phyloP scores from a whole-genome alignment of 2,113 vertebrate species.

The Brevimyrus niger region DNA sequence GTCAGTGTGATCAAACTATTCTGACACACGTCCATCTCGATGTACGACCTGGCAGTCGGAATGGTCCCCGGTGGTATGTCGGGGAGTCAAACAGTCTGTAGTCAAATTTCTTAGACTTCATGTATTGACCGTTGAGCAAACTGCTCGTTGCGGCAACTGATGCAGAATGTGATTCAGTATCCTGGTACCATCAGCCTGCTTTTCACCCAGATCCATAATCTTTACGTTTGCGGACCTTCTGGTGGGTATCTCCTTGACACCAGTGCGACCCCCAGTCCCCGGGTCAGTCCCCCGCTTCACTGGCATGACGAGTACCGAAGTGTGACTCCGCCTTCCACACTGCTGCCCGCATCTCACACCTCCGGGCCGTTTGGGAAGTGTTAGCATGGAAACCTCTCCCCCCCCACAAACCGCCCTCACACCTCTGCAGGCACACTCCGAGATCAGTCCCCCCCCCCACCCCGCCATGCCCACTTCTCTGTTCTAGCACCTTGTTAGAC shows the following conservation, averaged over 20 bases:
- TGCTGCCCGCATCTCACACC: background rate
- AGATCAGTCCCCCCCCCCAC: background rate
- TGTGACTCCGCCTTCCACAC: background rate
- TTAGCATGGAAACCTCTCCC: background rate
- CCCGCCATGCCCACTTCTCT: background rate
- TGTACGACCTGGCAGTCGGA: background rate
- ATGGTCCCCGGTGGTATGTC: background rate
- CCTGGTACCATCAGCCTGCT: background rate
- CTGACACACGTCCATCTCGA: background rate
- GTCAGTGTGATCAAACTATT: background rate
- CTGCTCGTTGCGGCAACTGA: background rate
- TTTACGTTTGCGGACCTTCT: background rate
- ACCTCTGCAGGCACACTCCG: constrained; percentile 22
- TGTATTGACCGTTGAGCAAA: background rate
- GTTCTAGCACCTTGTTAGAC: constrained; percentile 18
- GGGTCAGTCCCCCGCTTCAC: background rate
- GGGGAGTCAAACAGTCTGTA: background rate
- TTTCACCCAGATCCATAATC: background rate
- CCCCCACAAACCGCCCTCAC: constrained; percentile 15
- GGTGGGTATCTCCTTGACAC: background rate
- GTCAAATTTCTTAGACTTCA: background rate
- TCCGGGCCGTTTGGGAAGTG: background rate
- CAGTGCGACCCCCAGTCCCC: background rate
- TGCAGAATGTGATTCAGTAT: background rate
- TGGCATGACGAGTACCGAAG: background rate